These are phyloP conservation scores for Monomorium pharaonis DNA, from an alignment of 1,140 invertebrate genomes.

Conservation along the genomic window DNA sequence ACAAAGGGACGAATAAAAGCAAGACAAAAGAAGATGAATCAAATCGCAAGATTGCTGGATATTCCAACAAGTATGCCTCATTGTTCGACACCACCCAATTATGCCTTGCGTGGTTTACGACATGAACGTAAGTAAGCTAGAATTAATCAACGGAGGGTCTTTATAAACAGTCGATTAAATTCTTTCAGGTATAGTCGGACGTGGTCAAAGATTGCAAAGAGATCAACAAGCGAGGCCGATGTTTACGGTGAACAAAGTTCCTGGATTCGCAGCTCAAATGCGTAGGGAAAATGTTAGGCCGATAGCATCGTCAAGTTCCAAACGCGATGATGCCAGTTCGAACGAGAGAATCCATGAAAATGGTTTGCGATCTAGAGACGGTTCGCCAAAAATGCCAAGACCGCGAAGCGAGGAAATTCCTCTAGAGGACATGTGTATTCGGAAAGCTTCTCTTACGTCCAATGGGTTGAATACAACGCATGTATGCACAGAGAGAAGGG, in stretches of 20 bases:
- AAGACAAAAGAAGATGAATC: slow-evolving; percentile 97
- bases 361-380: slow-evolving; percentile 87
- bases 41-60: slow-evolving; percentile 96
- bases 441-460: slow-evolving; percentile 78
- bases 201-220: slow-evolving; percentile 85
- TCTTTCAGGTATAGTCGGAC: slow-evolving; percentile 79
- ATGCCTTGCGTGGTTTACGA: slow-evolving; percentile 79
- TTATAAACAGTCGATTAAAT: not conserved
- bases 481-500: slow-evolving; percentile 61
- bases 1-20: slow-evolving; percentile 96
- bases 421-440: slow-evolving; percentile 90
- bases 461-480: slow-evolving; percentile 68
- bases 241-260: slow-evolving; percentile 87
- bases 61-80: slow-evolving; percentile 89
- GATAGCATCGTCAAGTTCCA: slow-evolving; percentile 70
- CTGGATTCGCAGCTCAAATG: slow-evolving; percentile 89
- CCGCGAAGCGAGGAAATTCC: slow-evolving; percentile 94
- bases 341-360: slow-evolving; percentile 75
- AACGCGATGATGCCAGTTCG: slow-evolving; percentile 78
- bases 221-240: slow-evolving; percentile 85
- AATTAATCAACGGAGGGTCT: not conserved
- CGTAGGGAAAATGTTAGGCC: slow-evolving; percentile 85
- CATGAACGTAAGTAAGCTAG: slow-evolving; percentile 78
- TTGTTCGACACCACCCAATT: slow-evolving; percentile 85
- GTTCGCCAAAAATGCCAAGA: slow-evolving; percentile 90